phyloP scores from a whole-genome alignment of 2,888 invertebrate genomes.

The Acronicta alni region DNA sequence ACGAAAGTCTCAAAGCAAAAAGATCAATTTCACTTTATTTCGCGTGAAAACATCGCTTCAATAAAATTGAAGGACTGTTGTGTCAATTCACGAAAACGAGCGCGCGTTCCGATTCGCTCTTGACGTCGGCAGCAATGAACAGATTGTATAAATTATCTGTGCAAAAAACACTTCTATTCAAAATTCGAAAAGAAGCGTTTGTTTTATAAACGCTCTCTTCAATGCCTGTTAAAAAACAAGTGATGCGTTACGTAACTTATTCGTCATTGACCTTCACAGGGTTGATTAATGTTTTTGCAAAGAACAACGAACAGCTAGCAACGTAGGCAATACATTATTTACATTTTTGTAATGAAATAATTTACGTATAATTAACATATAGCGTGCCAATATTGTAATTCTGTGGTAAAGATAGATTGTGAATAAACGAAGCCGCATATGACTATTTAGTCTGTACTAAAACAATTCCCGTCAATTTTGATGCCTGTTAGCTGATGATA shows the following conservation, averaged over 20 bases:
- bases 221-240: conserved; percentile 28
- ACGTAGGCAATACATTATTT: neutral
- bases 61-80: conserved; percentile 27
- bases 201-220: conserved; percentile 15
- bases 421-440: conserved; percentile 38
- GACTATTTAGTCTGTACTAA: conserved; percentile 47
- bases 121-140: conserved; percentile 18
- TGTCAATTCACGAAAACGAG: conserved; percentile 25
- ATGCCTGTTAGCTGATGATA: conserved; percentile 48
- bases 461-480: conserved; percentile 53
- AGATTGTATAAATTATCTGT: conserved; percentile 41
- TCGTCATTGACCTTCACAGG: conserved; percentile 37
- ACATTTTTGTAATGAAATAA: neutral
- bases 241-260: conserved; percentile 34
- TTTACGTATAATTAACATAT: conserved; percentile 14
- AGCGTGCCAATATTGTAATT: conserved; percentile 18
- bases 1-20: neutral
- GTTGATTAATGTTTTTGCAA: conserved; percentile 32
- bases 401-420: conserved; percentile 3
- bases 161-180: conserved; percentile 18
- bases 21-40: neutral
- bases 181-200: conserved; percentile 37
- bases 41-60: conserved; percentile 8
- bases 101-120: conserved; percentile 19
- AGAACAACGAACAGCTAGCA: neutral